Base-by-base conservation (phyloP, 2,113 vertebrate species). In the Gopherus flavomarginatus region DNA sequence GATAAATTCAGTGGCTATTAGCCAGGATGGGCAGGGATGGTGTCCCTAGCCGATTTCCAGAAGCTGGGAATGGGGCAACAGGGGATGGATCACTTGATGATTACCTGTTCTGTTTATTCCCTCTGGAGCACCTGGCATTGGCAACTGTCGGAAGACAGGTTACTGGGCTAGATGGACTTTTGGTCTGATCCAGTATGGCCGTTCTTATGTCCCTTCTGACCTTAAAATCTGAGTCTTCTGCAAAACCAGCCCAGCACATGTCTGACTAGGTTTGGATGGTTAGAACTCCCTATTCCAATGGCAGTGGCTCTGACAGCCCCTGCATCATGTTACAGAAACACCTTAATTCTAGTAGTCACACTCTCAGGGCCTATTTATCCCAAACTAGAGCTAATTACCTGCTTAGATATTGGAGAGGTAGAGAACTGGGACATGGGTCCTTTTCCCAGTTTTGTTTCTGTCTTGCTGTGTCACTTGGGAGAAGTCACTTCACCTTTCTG, bases 361-460 rank as follows among this genome's bases (percentile, higher is more conserved):
- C 62, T 81, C 47, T 88, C 52, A 53, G 29, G 75, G 31, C 81
- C 85, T 87, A 21, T 75, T 11, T 84, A 16, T 21, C 57, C 78
- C 17, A 4, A 12, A 22, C 7, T 26, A 6, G 52, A 59, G 21
- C 59, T 75, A 44, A 6, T 4, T 52, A 7, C 31, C 1, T 1
- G 72, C 65, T 38, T 72, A 38, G 9, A 38, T 10, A 72, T 19
- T 38, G n/a, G n/a, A 38, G 65, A 72, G 59, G 29, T 31, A 31
- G n/a, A 38, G 35, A 19, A 10, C 65, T 17, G 35, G 65, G 16
- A n/a, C 35, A 35, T 69, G 65, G 8, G 14, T 21, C 7, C 65
- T 38, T 72, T 38, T 3, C 35, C 65, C n/a, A n/a, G 35, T 17
- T 38, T 72, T 38, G 65, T 35, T 62, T 59, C 57, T 65, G 59